Evolutionary conservation across 2,797 vertebrate genomes (phyloP), one percentile per base, ranked within the genome.

Genomic region (Pseudochirops corinnae): DNA sequence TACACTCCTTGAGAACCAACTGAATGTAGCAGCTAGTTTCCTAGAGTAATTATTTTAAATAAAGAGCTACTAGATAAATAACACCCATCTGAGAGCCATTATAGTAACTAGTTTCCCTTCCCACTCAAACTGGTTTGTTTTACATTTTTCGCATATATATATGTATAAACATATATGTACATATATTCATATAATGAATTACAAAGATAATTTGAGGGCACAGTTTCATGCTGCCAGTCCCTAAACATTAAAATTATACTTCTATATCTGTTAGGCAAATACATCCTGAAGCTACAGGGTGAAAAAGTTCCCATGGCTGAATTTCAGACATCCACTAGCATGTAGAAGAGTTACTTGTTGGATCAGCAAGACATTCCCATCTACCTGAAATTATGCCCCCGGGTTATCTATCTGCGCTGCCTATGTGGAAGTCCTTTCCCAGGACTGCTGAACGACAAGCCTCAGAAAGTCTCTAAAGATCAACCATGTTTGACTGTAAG

Each of bases 401-500:
- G 6, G 11, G 67, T 82, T 82, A 82, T 82, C 67, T 46, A 9
- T 82, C 18, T 46, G 16, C n/a, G 24, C n/a, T 82, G n/a, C 7
- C 67, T 5, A 74, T 74, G n/a, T 74, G 67, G 67, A 7, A 74
- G 67, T 46, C 74, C 4, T 87, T 50, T 87, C 39, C 74, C 39
- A 50, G 39, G 24, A 87, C 74, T 87, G 39, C 39, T 24, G 53
- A 97, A 95, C 93, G 33, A 28, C 1, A 46, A 92, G 28, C 0
- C 0, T 67, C 93, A 90, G 14, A 92, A 93, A 91, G 53, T 93
- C 82, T 91, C 93, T 95, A 91, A 96, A 97, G 95, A 92, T 97
- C 92, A 55, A 55, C 14, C 33, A 33, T 50, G 24, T 87, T 87
- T 87, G 74, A 26, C 21, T 87, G 10, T 21, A 50, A 87, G 9